phyloP scores from a whole-genome alignment of 1,140 invertebrate species.

The Calliphora vicina region DNA sequence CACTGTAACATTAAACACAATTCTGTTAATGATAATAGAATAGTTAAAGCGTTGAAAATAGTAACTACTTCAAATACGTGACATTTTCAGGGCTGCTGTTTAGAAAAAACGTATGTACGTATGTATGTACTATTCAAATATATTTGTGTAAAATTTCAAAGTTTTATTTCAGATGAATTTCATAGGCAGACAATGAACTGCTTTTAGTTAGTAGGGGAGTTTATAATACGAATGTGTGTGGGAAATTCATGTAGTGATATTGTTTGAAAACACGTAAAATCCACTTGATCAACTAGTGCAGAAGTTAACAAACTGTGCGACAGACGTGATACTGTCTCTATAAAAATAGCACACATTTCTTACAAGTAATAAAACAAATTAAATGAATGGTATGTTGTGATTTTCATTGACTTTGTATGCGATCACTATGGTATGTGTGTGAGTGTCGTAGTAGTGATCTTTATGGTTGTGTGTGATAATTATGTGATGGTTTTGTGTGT shows the following conservation, averaged over 20 bases:
- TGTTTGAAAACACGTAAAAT: constrained; percentile 12
- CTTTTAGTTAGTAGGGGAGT: neutral
- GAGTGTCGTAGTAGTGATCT: neutral
- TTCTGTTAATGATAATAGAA: neutral
- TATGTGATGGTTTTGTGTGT: neutral
- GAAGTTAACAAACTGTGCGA: too few relatives aligned
- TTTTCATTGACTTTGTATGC: neutral
- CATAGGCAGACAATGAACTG: neutral
- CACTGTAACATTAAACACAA: neutral
- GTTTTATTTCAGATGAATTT: too few relatives aligned
- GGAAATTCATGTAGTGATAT: neutral
- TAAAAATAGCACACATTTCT: neutral
- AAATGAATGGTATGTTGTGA: neutral
- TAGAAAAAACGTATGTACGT: too few relatives aligned
- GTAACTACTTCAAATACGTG: constrained; percentile 1
- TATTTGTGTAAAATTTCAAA: too few relatives aligned
- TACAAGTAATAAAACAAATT: neutral
- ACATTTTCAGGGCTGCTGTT: neutral
- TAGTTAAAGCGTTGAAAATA: neutral
- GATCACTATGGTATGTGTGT: neutral
- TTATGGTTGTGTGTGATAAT: neutral
- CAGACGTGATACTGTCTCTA: neutral
- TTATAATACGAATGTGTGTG: neutral
- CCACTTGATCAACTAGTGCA: neutral
- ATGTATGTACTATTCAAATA: neutral